Evolutionary conservation across 2,797 vertebrate species (phyloP), one percentile per base, ranked within the genome.

Genomic region (Erpetoichthys calabaricus): DNA sequence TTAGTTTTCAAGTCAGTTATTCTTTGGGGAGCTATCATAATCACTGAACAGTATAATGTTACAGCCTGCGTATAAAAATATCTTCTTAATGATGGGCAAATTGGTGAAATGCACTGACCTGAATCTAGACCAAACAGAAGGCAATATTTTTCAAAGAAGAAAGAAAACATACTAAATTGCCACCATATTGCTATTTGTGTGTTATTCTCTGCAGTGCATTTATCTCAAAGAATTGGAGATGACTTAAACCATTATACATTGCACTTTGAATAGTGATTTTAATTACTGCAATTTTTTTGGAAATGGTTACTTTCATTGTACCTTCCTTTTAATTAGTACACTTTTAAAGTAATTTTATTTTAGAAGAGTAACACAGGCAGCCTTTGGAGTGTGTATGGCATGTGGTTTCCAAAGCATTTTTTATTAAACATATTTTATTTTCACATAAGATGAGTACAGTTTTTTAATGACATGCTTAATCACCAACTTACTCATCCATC

Each of bases 11-110:
- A 78, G 78, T 74, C 75, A 79, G 81, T 79, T 85, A 84, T 86
- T 88, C 87, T 86, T 78, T 83, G 78, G 87, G 87, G 86, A 92
- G 75, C 75, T 84, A 86, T 88, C 84, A 84, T 81, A 87, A 85
- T 89, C 86, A 86, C 78, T 74, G 77, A 76, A 77, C 63, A 76
- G 81, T 84, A 82, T 92, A 87, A 75, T 80, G 86, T 93, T 92
- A 88, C 87, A 75, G 70, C 60, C 74, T 80, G 78, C 73, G 73
- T 85, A 86, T 86, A 85, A 89, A 88, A 92, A 88, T 89, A 85
- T 81, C 80, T 84, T 79, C 78, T 80, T 89, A 93, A 91, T 89
- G 84, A 91, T 76, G 81, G 76, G 78, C 74, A 86, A 89, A 89
- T 85, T 86, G 84, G 82, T 80, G 74, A 77, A 87, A 87, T 85